phyloP scores from a whole-genome alignment of 2,797 vertebrate species.

The Peromyscus melanophrys region DNA sequence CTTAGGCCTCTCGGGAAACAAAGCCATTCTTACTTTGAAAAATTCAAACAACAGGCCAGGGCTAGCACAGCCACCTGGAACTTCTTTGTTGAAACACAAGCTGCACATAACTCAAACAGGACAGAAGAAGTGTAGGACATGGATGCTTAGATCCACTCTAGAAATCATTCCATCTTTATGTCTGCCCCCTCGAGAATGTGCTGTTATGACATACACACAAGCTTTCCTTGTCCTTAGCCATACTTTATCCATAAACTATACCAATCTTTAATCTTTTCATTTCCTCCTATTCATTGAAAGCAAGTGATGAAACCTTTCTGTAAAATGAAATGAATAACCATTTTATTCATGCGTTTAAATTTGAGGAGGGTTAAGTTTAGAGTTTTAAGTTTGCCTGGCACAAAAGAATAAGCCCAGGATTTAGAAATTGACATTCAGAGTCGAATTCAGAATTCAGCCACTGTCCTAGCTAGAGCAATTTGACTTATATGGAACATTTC shows the following conservation, averaged over 20 bases:
- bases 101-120: neutral
- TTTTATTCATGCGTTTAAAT: conserved; percentile 21
- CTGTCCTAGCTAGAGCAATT: neutral
- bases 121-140: neutral
- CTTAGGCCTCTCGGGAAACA: neutral
- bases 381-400: neutral
- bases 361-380: neutral
- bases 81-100: neutral
- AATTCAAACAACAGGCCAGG: neutral
- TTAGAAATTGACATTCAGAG: neutral
- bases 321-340: neutral
- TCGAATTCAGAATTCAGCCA: neutral
- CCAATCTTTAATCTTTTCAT: neutral
- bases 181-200: too few relatives aligned
- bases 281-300: conserved; percentile 46
- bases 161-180: neutral
- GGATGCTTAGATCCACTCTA: neutral
- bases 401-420: neutral
- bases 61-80: neutral
- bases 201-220: neutral
- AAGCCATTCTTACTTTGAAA: neutral
- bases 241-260: neutral
- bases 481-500: neutral
- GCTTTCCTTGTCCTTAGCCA: neutral
- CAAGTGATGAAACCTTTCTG: neutral